Evolutionary conservation across 2,888 invertebrate genomes (phyloP), one percentile per base, ranked within the genome.

Genomic region (Ectemnius lituratus): DNA sequence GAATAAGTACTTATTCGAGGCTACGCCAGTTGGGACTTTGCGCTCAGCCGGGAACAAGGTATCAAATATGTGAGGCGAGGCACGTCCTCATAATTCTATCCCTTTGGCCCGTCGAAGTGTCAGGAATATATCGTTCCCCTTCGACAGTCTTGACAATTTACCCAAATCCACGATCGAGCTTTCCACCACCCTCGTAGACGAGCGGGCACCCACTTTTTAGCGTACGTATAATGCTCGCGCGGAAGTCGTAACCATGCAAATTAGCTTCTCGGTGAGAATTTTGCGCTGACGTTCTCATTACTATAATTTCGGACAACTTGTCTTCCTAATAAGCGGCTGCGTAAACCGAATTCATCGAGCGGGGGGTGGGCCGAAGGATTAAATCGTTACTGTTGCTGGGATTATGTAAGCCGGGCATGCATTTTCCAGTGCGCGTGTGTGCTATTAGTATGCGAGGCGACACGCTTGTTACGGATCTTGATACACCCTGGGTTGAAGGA

Each of bases 1-100:
- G 27, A 20, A 65, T 70, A 56, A 74, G 67, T 67, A 70, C 37
- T 37, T 37, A 37, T 56, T 65, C 60, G 13, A 62, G 61, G 16
- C 49, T 37, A 62, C 69, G 16, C 52, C 37, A 58, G 65, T 59
- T 57, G 47, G 67, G 20, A 16, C 61, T 56, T 23, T 23, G 23
- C 23, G 3, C 3, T 23, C 23, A 23, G 28, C 28, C 18, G 67
- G 67, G 67, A 68, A 75, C 65, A 75, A 74, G 70, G 62, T 67
- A 62, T 75, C 67, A 75, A 75, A 74, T 70, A 70, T 65, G 70
- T 58, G 58, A 75, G 62, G 67, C 70, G 62, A 45, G 28, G 27
- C 75, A 70, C 75, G 70, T 67, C 52, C 75, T 67, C 70, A 70
- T 75, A 75, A 76, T 74, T 70, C 69, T 61, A 76, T 75, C 70